Evolutionary conservation across 2,888 invertebrate genomes (phyloP).

Genomic region (Proisotoma minuta): DNA sequence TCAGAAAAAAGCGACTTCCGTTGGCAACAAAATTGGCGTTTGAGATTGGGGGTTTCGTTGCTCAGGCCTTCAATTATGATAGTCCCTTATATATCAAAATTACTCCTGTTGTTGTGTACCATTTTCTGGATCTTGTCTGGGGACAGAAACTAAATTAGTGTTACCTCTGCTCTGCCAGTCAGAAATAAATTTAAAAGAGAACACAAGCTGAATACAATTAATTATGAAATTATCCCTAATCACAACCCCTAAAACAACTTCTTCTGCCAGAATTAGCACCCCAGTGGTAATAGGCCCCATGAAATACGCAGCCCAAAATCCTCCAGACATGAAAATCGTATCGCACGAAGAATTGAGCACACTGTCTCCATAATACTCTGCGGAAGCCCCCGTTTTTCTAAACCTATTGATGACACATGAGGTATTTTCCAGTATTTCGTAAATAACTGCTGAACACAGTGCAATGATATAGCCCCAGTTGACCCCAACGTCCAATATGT

Average conservation of each 20-base stretch:
- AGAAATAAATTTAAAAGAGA: slow-evolving; percentile 9
- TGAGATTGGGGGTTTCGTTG: too few species aligned
- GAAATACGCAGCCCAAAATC: slow-evolving; percentile 6
- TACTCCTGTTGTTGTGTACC: too few species aligned
- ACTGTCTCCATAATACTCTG: slow-evolving; percentile 16
- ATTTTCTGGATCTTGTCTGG: too few species aligned
- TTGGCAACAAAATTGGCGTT: too few species aligned
- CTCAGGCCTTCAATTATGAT: too few species aligned
- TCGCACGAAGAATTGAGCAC: slow-evolving; percentile 9
- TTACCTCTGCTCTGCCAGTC: slow-evolving; percentile 10
- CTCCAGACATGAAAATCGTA: slow-evolving; percentile 9
- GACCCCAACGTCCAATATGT: too few species aligned
- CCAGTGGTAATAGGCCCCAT: not conserved
- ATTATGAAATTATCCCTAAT: slow-evolving; percentile 16
- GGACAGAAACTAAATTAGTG: too few species aligned
- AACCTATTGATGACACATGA: slow-evolving; percentile 10
- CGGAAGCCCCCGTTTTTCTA: slow-evolving; percentile 7
- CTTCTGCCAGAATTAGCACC: slow-evolving; percentile 1
- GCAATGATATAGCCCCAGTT: not conserved
- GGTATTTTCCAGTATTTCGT: slow-evolving; percentile 17
- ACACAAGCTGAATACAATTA: slow-evolving; percentile 11
- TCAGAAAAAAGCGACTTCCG: too few species aligned
- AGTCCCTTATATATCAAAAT: too few species aligned
- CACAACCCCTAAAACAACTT: not conserved
- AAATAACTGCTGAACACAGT: not conserved